Evolutionary conservation across 2,113 vertebrate species (phyloP).

Genomic region (Tapirus terrestris): DNA sequence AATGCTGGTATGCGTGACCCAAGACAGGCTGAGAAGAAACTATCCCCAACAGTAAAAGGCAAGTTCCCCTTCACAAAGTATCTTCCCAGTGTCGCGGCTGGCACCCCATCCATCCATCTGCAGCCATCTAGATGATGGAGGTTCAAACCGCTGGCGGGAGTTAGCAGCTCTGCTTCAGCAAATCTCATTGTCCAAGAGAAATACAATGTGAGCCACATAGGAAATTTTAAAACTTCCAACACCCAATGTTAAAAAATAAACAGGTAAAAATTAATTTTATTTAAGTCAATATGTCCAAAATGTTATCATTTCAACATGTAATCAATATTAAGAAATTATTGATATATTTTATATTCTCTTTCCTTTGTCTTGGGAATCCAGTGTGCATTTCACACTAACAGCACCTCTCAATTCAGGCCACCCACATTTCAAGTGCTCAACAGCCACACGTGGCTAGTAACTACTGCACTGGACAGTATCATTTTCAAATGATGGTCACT

Average conservation of each 20-base stretch:
- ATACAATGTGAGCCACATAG: background rate
- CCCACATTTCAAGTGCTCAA: background rate
- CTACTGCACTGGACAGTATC: too few relatives aligned
- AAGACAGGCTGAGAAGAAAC: background rate
- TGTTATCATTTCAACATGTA: background rate
- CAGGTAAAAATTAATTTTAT: background rate
- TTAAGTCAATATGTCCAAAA: background rate
- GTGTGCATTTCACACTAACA: background rate
- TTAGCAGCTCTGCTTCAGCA: background rate
- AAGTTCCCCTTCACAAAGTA: conserved; percentile 33
- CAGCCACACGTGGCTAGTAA: background rate
- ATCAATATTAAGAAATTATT: background rate
- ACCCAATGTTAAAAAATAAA: background rate
- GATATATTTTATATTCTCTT: background rate
- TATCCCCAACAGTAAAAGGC: background rate
- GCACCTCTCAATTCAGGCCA: background rate
- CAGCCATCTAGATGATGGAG: background rate
- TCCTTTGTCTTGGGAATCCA: background rate
- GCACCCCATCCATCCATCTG: background rate
- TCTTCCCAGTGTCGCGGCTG: background rate
- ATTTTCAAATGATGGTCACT: background rate
- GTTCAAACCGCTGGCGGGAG: background rate
- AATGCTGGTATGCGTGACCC: background rate
- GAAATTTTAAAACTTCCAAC: background rate
- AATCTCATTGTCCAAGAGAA: background rate